phyloP scores from a whole-genome alignment of 2,113 vertebrate species.

The Rhabdomys dilectus region DNA sequence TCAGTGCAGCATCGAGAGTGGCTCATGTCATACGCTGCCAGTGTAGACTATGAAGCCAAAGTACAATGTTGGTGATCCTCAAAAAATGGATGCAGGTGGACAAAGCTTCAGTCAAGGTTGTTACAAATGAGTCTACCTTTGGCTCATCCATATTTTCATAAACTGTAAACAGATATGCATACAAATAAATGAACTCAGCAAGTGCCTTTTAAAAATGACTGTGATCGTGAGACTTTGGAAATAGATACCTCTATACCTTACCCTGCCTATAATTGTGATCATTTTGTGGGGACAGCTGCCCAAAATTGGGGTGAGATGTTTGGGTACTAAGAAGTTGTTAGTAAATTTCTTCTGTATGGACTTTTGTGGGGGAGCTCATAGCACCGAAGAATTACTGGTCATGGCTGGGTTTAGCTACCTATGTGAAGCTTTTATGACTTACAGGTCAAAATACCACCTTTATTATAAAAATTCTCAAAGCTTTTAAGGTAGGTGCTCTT shows the following conservation, averaged over 20 bases:
- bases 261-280: neutral
- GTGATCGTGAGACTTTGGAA: slow-evolving; percentile 30
- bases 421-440: neutral
- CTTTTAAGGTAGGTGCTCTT: neutral
- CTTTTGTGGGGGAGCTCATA: slow-evolving; percentile 6
- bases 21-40: neutral
- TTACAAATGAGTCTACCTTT: slow-evolving; percentile 2
- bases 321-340: neutral
- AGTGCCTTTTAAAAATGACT: neutral
- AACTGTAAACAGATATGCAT: neutral
- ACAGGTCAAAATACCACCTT: neutral
- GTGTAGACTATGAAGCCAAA: slow-evolving; percentile 39
- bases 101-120: neutral
- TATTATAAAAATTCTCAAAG: neutral
- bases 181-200: slow-evolving; percentile 33
- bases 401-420: slow-evolving; percentile 27
- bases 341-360: neutral
- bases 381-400: slow-evolving; percentile 23
- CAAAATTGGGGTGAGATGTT: slow-evolving; percentile 20
- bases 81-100: slow-evolving; percentile 41
- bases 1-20: neutral
- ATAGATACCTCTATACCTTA: neutral
- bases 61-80: slow-evolving; percentile 57
- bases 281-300: slow-evolving; percentile 43
- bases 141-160: slow-evolving; percentile 55